phyloP scores from a whole-genome alignment of 2,113 vertebrate genomes.

The Phyllostomus discolor region DNA sequence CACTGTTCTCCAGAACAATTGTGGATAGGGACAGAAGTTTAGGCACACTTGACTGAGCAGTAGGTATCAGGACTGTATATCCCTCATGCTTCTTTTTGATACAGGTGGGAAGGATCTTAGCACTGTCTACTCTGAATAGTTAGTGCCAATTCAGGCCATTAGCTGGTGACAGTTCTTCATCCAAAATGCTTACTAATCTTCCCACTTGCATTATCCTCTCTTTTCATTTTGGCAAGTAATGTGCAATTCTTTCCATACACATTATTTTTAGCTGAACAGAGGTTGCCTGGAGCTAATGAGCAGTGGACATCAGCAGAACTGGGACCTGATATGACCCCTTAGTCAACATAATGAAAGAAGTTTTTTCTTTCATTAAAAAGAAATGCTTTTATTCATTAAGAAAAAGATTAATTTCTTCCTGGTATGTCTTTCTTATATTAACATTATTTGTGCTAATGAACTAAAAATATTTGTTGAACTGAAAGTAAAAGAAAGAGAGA shows the following conservation, averaged over 20 bases:
- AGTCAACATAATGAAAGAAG: not conserved
- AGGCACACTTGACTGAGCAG: not conserved
- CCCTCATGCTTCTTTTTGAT: not conserved
- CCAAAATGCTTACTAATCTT: not conserved
- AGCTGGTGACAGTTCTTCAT: not conserved
- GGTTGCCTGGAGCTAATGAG: not conserved
- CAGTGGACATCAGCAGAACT: not conserved
- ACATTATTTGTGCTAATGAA: not conserved
- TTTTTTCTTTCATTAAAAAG: not conserved
- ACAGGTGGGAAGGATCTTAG: not conserved
- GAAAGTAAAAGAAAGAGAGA: conserved; percentile 6
- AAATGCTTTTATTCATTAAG: not conserved
- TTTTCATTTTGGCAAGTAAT: conserved; percentile 18
- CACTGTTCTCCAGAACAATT: not conserved
- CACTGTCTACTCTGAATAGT: not conserved
- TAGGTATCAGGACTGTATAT: not conserved
- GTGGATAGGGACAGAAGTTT: not conserved
- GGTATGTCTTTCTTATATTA: not conserved
- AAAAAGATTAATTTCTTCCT: not conserved
- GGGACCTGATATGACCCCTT: not conserved
- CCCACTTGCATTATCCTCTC: not conserved
- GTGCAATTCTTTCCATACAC: not conserved
- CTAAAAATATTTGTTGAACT: not conserved
- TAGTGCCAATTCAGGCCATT: not conserved
- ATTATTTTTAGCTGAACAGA: conserved; percentile 20